These are phyloP conservation scores for Anguilla anguilla DNA, from an alignment of 2,797 vertebrate species.

Conservation along the genomic window DNA sequence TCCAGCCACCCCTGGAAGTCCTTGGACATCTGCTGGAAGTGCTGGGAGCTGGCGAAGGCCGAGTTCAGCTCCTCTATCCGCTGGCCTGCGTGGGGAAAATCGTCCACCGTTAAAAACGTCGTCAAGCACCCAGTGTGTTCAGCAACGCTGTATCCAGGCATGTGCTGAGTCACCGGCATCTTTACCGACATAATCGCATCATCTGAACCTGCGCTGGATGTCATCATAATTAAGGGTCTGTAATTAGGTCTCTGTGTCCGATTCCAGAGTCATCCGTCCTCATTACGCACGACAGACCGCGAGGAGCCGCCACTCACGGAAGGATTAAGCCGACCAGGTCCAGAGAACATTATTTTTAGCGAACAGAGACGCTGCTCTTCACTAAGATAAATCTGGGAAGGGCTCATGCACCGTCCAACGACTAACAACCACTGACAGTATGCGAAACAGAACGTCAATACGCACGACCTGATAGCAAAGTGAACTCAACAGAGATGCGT, in stretches of 20 bases:
- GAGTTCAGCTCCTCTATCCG: slow-evolving; percentile 87
- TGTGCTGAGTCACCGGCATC: background rate
- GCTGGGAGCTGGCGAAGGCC: slow-evolving; percentile 88
- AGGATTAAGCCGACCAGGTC: background rate
- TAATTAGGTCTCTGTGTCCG: background rate
- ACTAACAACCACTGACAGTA: background rate
- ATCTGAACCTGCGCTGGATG: background rate
- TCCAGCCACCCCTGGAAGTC: slow-evolving; percentile 90
- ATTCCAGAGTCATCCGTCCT: background rate
- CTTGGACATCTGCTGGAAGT: slow-evolving; percentile 92
- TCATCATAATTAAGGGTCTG: slow-evolving; percentile 17
- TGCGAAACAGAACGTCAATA: slow-evolving; percentile 6
- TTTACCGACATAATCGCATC: background rate
- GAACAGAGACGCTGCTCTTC: background rate
- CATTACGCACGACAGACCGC: background rate
- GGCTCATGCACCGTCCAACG: background rate
- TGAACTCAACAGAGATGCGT: background rate
- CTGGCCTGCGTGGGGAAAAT: slow-evolving; percentile 73
- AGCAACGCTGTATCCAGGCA: background rate
- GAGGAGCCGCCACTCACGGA: background rate
- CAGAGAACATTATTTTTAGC: background rate
- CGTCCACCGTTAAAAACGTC: background rate
- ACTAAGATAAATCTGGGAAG: background rate
- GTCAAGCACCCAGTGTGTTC: background rate
- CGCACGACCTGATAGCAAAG: background rate